A percentile compares a stretch with the other conserved stretches of the same genome.
These are phyloP conservation scores for Hyperopisus bebe DNA, from an alignment of 2,113 vertebrate genomes.

Conservation along the genomic window DNA sequence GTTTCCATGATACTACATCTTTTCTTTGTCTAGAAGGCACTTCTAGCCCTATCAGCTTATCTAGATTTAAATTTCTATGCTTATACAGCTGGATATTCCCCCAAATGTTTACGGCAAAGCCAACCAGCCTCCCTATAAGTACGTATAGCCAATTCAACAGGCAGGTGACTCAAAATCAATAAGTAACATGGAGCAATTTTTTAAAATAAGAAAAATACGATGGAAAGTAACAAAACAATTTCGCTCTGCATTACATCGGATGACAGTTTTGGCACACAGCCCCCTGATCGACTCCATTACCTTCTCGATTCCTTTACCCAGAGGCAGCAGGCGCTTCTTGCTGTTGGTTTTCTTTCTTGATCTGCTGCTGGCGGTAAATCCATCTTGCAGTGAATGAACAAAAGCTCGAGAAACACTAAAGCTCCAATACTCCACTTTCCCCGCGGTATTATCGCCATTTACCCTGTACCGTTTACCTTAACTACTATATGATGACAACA, in stretches of 20 bases:
- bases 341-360: neutral
- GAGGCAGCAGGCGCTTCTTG: neutral
- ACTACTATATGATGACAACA: neutral
- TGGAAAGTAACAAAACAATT: neutral
- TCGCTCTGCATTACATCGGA: neutral
- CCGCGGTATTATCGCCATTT: neutral
- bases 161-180: neutral
- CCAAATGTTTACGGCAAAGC: neutral
- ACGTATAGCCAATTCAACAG: neutral
- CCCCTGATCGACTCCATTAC: neutral
- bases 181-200: neutral
- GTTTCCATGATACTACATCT: neutral
- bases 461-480: neutral
- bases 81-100: neutral
- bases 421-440: neutral
- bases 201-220: neutral
- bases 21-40: neutral
- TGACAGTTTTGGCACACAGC: neutral
- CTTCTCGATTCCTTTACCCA: neutral
- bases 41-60: neutral
- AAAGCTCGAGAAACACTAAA: neutral
- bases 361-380: neutral
- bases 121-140: neutral
- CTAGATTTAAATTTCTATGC: neutral
- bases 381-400: neutral